Conservation (phyloP, 1,140 invertebrate genomes). For the Microplitis mediator region DNA sequence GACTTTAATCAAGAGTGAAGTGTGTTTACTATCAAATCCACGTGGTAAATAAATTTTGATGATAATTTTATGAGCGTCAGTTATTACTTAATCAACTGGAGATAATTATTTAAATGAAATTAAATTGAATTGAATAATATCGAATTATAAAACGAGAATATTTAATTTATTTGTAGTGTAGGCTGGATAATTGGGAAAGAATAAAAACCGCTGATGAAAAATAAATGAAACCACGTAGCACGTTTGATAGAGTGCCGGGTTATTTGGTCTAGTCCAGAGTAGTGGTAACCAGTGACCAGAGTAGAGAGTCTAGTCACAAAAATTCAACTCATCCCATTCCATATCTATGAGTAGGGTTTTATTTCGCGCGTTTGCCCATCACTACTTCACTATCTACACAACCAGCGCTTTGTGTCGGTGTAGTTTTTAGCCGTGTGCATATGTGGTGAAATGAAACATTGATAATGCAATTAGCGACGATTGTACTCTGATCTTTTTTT, state of each 20-base stretch:
- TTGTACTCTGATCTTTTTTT: background rate
- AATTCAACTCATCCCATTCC: background rate
- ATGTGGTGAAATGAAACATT: background rate
- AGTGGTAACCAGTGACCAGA: too few relatives aligned
- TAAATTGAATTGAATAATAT: background rate
- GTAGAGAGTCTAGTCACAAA: too few relatives aligned
- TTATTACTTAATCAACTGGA: too few relatives aligned
- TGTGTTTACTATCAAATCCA: too few relatives aligned
- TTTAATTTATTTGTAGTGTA: background rate
- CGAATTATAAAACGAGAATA: background rate
- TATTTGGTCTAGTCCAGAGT: too few relatives aligned
- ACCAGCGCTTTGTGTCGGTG: too few relatives aligned
- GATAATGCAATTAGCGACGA: conserved; percentile 2
- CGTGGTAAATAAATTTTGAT: too few relatives aligned
- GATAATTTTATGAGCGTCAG: too few relatives aligned
- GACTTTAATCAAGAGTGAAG: too few relatives aligned
- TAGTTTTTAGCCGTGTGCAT: background rate
- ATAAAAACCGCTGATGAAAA: conserved; percentile 2
- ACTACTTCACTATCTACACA: too few relatives aligned
- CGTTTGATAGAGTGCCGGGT: background rate
- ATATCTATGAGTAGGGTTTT: background rate
- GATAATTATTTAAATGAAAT: background rate
- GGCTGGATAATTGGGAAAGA: background rate
- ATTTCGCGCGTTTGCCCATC: background rate
- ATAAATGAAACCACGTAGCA: background rate